Conservation (phyloP, 1,140 invertebrate species). For the Gyrodactylus salaris region DNA sequence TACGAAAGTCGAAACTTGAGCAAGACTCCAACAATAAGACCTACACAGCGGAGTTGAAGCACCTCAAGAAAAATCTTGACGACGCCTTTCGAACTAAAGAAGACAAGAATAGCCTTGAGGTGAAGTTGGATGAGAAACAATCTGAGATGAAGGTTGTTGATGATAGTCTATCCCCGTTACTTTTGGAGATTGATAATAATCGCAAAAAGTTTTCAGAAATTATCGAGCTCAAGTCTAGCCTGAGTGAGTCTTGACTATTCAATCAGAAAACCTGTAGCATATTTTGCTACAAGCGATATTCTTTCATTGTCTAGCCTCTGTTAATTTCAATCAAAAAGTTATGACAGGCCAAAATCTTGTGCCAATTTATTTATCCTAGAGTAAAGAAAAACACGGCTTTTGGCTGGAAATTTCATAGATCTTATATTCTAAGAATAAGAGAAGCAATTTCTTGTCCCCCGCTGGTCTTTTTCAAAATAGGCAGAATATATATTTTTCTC, state of each 20-base stretch:
- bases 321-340: too few relatives aligned
- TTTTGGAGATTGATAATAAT: neutral
- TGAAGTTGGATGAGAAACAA: neutral
- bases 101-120: neutral
- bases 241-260: neutral
- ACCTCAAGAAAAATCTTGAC: slow-evolving; percentile 9
- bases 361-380: too few relatives aligned
- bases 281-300: too few relatives aligned
- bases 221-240: neutral
- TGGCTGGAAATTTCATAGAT: too few relatives aligned
- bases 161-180: neutral
- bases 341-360: too few relatives aligned
- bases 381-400: too few relatives aligned
- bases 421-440: too few relatives aligned
- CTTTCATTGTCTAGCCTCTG: too few relatives aligned
- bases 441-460: too few relatives aligned
- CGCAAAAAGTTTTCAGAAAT: neutral
- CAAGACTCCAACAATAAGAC: slow-evolving; percentile 16
- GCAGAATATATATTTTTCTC: too few relatives aligned
- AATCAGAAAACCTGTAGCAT: too few relatives aligned
- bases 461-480: too few relatives aligned
- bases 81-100: slow-evolving; percentile 4
- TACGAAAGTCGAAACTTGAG: slow-evolving; percentile 35
- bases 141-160: neutral
- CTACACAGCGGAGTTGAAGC: slow-evolving; percentile 11